Evolutionary conservation across 2,888 invertebrate genomes (phyloP).

Genomic region (Eupeodes luniger): DNA sequence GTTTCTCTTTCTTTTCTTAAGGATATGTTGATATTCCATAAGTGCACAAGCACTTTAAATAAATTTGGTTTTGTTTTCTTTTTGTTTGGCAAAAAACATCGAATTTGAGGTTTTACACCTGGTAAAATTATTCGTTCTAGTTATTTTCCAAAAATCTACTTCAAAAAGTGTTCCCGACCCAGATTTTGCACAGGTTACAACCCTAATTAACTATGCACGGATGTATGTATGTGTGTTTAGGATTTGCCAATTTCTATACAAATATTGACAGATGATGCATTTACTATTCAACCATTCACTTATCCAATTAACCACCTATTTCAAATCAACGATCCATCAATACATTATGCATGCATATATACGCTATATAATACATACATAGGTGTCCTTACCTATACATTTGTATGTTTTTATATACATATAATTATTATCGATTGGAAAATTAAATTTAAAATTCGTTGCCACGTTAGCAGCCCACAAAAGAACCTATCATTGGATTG

Average conservation of each 20-base stretch:
- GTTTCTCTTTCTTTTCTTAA: too few species aligned
- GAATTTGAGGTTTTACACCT: too few species aligned
- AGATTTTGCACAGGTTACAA: not conserved
- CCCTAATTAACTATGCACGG: too few species aligned
- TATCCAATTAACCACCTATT: conserved; percentile 50
- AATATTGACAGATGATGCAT: conserved; percentile 19
- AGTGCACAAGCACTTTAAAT: too few species aligned
- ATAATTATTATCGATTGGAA: conserved; percentile 14
- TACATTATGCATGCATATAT: not conserved
- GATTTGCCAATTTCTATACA: not conserved
- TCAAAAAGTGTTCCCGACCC: not conserved
- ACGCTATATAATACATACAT: not conserved
- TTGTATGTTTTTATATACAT: not conserved
- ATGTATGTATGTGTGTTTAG: not conserved
- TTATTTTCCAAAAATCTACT: not conserved
- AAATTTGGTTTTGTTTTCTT: too few species aligned
- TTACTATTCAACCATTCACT: conserved; percentile 29
- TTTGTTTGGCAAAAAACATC: too few species aligned
- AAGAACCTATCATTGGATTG: conserved; percentile 62
- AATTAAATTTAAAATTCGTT: conserved; percentile 59
- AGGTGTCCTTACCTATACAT: not conserved
- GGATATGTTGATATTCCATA: too few species aligned
- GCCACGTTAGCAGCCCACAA: conserved; percentile 40
- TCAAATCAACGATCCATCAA: conserved; percentile 39
- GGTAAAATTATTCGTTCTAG: too few species aligned